Evolutionary conservation across 2,113 vertebrate genomes (phyloP), one percentile per base, ranked within the genome.

Genomic region (Phaetusa simplex): DNA sequence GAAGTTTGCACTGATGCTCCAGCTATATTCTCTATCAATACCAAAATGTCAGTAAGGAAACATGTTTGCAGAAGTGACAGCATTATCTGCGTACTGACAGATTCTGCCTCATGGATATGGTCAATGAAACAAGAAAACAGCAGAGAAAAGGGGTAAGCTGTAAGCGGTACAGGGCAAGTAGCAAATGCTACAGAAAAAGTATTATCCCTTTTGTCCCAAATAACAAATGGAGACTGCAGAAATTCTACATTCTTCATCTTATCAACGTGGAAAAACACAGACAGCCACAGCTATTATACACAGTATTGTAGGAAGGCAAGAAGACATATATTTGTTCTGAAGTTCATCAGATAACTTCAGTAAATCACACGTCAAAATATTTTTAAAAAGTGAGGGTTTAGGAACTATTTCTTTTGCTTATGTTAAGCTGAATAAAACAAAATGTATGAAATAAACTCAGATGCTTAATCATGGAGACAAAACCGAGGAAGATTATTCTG

Each of bases 391-490:
- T 96, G 96, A 94, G 87, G 70, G 49, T 87, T 38, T 76, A 30
- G 52, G 34, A 93, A 55, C 38, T 74, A 29, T 40, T 82, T 85
- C 17, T 90, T 77, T 96, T 86, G 42, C 84, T 95, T 94, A 88
- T 91, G 66, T 58, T 82, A 93, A 92, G 82, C 73, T 29, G 9
- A 67, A 73, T 52, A 50, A 64, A 82, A 86, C 88, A 95, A 82
- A 96, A 96, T 66, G 36, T 36, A 87, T 96, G 53, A 71, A 95
- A 88, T 67, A 78, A 96, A 86, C 88, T 43, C 36, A 45, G 90
- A 83, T n/a, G 59, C 96, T 98, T 97, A 82, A 98, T 98, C 98
- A 98, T 23, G 5, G 79, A 98, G 97, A 98, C 94, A 82, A 91
- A 98, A 96, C 92, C 9, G 49, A 49, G 23, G 78, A 91, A 97